Percentiles rank a stretch among this genome's conserved stretches.
phyloP scores from a whole-genome alignment of 1,140 invertebrate species.

The Drosophila miranda region DNA sequence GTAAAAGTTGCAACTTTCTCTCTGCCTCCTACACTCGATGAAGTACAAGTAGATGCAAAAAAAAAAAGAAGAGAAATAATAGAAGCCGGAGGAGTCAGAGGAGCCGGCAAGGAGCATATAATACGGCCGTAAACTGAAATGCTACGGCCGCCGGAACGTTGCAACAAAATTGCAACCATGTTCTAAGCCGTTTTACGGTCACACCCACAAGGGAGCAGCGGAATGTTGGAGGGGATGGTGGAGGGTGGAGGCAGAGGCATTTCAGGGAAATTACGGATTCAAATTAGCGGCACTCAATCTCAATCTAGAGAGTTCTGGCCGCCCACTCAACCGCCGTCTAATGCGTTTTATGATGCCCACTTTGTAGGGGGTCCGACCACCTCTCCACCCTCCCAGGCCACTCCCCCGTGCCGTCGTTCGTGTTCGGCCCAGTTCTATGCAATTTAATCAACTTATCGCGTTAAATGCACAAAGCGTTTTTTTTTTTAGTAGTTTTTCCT shows the following conservation, averaged over 20 bases:
- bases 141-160: conserved; percentile 22
- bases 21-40: conserved; percentile 23
- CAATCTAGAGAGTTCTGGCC: conserved; percentile 66
- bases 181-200: conserved; percentile 63
- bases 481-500: conserved; percentile 23
- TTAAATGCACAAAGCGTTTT: conserved; percentile 62
- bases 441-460: conserved; percentile 78
- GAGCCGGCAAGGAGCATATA: conserved; percentile 43
- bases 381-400: neutral
- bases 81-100: conserved; percentile 26
- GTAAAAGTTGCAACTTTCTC: conserved; percentile 66
- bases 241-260: neutral
- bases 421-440: conserved; percentile 60
- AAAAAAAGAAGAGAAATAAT: conserved; percentile 32
- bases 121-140: conserved; percentile 58
- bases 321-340: conserved; percentile 54
- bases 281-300: conserved; percentile 79
- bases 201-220: conserved; percentile 5
- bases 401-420: conserved; percentile 5
- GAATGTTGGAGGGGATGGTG: too few species aligned
- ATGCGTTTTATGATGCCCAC: conserved; percentile 59
- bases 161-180: conserved; percentile 68
- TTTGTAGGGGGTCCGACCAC: conserved; percentile 16
- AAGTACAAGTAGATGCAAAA: conserved; percentile 47
- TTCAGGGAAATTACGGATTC: conserved; percentile 73